phyloP scores from a whole-genome alignment of 2,888 invertebrate genomes.

The Anodontia alba region DNA sequence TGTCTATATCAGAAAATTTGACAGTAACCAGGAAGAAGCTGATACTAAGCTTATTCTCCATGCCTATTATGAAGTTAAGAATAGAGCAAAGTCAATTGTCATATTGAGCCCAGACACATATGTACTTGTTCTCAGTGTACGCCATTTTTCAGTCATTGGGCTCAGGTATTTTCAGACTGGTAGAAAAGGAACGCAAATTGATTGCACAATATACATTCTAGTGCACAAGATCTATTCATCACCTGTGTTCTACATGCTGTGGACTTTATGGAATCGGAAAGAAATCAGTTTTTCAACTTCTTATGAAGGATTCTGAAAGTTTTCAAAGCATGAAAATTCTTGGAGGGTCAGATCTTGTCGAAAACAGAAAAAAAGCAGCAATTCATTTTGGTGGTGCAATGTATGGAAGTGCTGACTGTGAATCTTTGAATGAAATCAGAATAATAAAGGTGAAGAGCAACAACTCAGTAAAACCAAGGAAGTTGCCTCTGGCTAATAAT shows the following conservation, averaged over 20 bases:
- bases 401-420: not conserved
- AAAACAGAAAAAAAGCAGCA: not conserved
- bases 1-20: not conserved
- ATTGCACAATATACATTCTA: not conserved
- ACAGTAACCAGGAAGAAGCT: constrained; percentile 22
- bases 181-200: not conserved
- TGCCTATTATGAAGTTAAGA: not conserved
- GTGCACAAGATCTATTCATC: not conserved
- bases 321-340: not conserved
- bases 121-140: constrained; percentile 9
- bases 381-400: not conserved
- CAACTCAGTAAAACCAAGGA: not conserved
- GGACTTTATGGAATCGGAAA: not conserved
- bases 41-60: constrained; percentile 16
- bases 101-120: constrained; percentile 24
- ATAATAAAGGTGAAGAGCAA: not conserved
- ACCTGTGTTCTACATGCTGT: not conserved
- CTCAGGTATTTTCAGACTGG: not conserved
- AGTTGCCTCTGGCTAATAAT: not conserved
- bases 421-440: not conserved
- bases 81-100: not conserved
- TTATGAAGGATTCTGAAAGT: not conserved
- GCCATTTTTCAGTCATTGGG: not conserved
- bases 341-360: not conserved
- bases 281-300: not conserved